Base-by-base conservation (phyloP, 2,888 invertebrate species). In the Pyrochroa serraticornis region DNA sequence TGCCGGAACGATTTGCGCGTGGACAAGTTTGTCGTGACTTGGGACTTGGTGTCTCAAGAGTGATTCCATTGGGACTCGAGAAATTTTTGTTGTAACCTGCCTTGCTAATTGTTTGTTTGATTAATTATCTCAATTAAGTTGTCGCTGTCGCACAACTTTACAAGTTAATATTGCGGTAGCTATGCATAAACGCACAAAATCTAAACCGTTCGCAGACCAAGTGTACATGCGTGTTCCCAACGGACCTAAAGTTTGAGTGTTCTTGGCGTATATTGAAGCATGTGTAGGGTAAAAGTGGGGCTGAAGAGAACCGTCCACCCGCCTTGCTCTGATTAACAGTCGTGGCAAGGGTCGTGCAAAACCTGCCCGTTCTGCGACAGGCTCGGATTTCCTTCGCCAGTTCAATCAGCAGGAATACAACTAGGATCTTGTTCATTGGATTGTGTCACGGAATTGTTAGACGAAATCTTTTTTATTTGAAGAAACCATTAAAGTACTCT, bases 371-470 rank as follows among this genome's bases (percentile, higher is more conserved):
- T 61, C 55, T 60, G 61, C 59, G 64, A 64, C 63, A 64, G 62
- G 57, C 61, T 63, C 60, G 67, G 65, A 66, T 67, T 66, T 68
- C 68, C 67, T 65, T 62, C 59, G 62, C 64, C 54, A 61, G 64
- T 66, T 66, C 69, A 71, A 70, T 70, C 70, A 70, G 67, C 64
- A 64, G 52, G 64, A 67, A 60, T 66, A 67, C 67, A 66, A 66
- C 65, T 13, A 52, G 58, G 54, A 56, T 60, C 53, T 62, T 65
- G 66, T 70, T 70, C 70, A 65, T 66, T 67, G 62, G 67, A 71
- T 69, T 69, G 62, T 64, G 66, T 67, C 65, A 64, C 66, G 64
- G 55, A 68, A 70, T 68, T 71, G 66, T 68, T 66, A 54, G 63
- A 58, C 56, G 58, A 63, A 60, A 58, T 58, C 44, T 42, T 53